Percentiles rank a stretch among this genome's conserved stretches.
These are phyloP conservation scores for Brenthis daphne DNA, from an alignment of 2,888 invertebrate genomes.

Conservation along the genomic window DNA sequence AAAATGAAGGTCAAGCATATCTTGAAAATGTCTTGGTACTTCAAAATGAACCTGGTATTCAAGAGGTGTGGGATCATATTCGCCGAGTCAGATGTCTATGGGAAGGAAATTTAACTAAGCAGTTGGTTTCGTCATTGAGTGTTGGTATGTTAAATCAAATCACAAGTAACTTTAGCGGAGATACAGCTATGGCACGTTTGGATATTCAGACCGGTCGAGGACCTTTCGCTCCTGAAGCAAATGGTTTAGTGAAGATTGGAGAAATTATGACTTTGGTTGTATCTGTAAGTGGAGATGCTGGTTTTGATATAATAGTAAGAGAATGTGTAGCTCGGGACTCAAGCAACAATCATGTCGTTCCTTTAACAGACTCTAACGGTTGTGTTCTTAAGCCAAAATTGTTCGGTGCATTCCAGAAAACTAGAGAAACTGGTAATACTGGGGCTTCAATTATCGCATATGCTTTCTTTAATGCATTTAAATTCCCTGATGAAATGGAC, in stretches of 20 bases:
- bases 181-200: constrained; percentile 89
- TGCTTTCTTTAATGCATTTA: constrained; percentile 91
- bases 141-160: constrained; percentile 91
- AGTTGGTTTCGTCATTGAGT: constrained; percentile 87
- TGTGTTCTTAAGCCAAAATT: constrained; percentile 90
- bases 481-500: constrained; percentile 93
- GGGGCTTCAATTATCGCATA: constrained; percentile 89
- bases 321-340: constrained; percentile 90
- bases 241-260: constrained; percentile 90
- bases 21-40: constrained; percentile 89
- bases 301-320: constrained; percentile 89
- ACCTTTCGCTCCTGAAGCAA: constrained; percentile 88
- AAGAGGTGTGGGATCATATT: constrained; percentile 90
- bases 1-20: constrained; percentile 89
- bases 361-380: constrained; percentile 88
- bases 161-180: constrained; percentile 92
- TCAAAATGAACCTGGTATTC: constrained; percentile 89
- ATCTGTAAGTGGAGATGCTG: constrained; percentile 89
- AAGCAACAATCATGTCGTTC: constrained; percentile 84
- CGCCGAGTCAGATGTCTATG: constrained; percentile 89
- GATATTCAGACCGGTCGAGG: constrained; percentile 90
- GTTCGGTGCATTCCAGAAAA: constrained; percentile 91
- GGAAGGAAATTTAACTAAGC: constrained; percentile 90
- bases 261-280: constrained; percentile 91
- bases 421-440: constrained; percentile 87